Conservation (phyloP, 2,113 vertebrate genomes). For the Chrysemys picta region DNA sequence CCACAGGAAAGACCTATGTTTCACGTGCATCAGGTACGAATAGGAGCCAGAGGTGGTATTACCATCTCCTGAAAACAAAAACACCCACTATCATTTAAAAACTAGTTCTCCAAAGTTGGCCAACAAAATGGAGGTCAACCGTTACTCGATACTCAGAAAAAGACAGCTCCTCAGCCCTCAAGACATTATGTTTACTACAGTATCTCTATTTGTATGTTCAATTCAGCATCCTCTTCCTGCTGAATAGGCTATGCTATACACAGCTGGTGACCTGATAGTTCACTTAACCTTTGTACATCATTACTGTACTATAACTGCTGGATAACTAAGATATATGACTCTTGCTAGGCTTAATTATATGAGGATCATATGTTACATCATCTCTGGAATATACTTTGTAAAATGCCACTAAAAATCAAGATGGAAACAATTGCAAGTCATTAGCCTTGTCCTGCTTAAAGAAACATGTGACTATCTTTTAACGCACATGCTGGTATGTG, state of each 20-base stretch:
- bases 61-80: constrained; percentile 39
- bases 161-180: rapidly evolving
- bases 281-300: background rate
- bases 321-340: background rate
- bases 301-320: background rate
- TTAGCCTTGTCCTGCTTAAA: background rate
- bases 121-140: background rate
- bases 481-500: rapidly evolving
- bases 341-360: background rate
- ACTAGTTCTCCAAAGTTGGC: background rate
- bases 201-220: background rate
- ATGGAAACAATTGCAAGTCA: background rate
- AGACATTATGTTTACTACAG: background rate
- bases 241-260: rapidly evolving
- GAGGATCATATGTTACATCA: background rate
- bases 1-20: background rate
- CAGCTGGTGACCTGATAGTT: constrained; percentile 8
- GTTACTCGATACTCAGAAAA: background rate
- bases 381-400: background rate
- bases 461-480: background rate
- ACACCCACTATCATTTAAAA: constrained; percentile 2
- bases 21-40: background rate
- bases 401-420: background rate
- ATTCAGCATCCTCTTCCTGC: background rate
- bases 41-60: background rate